Evolutionary conservation across 23 tunicate genomes (phyloP).

Genomic region (Halocynthia aurantium): DNA sequence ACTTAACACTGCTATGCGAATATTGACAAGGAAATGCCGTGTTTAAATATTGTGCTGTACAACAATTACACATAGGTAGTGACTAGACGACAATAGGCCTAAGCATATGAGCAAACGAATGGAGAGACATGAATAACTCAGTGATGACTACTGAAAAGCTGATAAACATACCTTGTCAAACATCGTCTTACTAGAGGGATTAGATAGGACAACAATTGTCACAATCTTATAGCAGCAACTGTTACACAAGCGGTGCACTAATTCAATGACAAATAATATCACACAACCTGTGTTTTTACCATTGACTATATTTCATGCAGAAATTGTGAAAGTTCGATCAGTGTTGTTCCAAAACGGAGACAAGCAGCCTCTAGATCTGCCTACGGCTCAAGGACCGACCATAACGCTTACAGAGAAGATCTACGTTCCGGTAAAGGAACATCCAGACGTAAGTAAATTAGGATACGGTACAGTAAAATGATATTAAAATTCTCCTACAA

Average conservation of each 20-base stretch:
- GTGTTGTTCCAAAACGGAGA: slow-evolving; percentile 97
- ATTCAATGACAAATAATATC: neutral
- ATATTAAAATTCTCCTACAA: too few species aligned
- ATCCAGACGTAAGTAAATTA: slow-evolving; percentile 78
- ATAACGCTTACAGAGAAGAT: slow-evolving; percentile 89
- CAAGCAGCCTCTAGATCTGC: slow-evolving; percentile 87
- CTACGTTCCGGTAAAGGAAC: slow-evolving; percentile 94
- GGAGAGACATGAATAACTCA: too few species aligned
- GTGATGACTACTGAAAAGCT: too few species aligned
- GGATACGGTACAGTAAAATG: neutral
- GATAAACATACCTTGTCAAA: too few species aligned
- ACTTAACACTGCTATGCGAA: neutral
- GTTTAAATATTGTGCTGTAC: too few species aligned
- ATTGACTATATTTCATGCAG: slow-evolving; percentile 33
- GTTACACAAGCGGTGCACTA: neutral
- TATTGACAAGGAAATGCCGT: neutral
- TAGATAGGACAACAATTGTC: too few species aligned
- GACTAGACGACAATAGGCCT: too few species aligned
- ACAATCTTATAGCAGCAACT: neutral
- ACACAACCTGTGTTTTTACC: too few species aligned
- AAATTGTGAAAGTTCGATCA: slow-evolving; percentile 98
- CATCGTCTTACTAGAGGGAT: too few species aligned
- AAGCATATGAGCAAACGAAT: too few species aligned
- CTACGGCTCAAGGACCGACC: slow-evolving; percentile 91
- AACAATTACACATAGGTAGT: too few species aligned